Conservation (phyloP, 2,797 vertebrate genomes). For the Pangasius macronema region DNA sequence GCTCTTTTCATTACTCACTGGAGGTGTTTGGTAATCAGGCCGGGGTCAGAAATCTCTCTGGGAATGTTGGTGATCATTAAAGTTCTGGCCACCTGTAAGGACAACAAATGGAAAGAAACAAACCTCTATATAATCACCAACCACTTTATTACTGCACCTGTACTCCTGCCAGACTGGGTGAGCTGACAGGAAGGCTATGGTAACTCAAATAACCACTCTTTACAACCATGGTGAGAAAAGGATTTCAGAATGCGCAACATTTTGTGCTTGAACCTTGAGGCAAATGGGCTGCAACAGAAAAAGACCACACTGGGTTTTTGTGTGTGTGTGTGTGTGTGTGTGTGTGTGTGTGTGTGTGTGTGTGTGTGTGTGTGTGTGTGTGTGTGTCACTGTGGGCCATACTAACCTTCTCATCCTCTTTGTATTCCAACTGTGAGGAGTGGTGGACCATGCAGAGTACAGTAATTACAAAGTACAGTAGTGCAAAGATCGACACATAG, state of each 20-base stretch:
- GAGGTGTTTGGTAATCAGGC: conserved; percentile 93
- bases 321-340: no score
- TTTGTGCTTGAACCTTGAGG: background rate
- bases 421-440: conserved; percentile 84
- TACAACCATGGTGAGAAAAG: background rate
- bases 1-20: conserved; percentile 81
- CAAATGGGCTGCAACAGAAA: background rate
- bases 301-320: background rate
- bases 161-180: background rate
- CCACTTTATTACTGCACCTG: background rate
- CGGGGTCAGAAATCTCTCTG: conserved; percentile 89
- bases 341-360: no score
- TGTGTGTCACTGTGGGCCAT: background rate
- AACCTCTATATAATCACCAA: background rate
- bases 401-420: conserved; percentile 87
- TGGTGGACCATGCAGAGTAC: conserved; percentile 91
- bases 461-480: conserved; percentile 91
- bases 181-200: no score
- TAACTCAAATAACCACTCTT: background rate
- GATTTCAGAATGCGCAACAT: background rate
- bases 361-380: no score
- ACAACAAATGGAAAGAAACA: conserved; percentile 17
- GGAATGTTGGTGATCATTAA: conserved; percentile 93
- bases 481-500: no score
- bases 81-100: conserved; percentile 85